These are phyloP conservation scores for Lasaia peninsularis DNA, from an alignment of 1,140 invertebrate genomes.

Conservation along the genomic window DNA sequence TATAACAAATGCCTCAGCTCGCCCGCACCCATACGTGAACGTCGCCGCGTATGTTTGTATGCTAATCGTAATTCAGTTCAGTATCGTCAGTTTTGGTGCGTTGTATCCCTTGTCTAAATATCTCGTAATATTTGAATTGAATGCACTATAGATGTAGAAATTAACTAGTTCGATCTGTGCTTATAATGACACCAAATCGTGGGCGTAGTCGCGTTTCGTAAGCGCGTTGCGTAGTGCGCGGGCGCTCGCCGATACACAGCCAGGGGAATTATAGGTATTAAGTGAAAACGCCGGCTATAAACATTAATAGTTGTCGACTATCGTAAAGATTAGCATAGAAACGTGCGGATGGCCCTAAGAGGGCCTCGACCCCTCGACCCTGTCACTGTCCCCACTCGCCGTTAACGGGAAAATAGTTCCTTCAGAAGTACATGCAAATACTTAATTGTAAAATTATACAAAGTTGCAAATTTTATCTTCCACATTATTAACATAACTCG, in stretches of 20 bases:
- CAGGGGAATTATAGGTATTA: slow-evolving; percentile 51
- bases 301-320: slow-evolving; percentile 65
- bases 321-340: slow-evolving; percentile 71
- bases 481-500: slow-evolving; percentile 10
- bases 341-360: slow-evolving; percentile 57
- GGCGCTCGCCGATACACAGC: slow-evolving; percentile 34
- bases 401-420: slow-evolving; percentile 54
- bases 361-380: slow-evolving; percentile 65
- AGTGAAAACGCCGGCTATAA: slow-evolving; percentile 58
- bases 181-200: slow-evolving; percentile 43
- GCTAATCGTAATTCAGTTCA: slow-evolving; percentile 57
- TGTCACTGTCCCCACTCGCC: slow-evolving; percentile 59
- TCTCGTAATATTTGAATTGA: slow-evolving; percentile 75
- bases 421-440: slow-evolving; percentile 13
- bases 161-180: slow-evolving; percentile 62
- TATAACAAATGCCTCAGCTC: slow-evolving; percentile 65
- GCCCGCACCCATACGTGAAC: slow-evolving; percentile 64
- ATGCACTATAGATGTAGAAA: slow-evolving; percentile 70
- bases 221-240: slow-evolving; percentile 52
- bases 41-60: slow-evolving; percentile 70
- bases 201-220: slow-evolving; percentile 64
- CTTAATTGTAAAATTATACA: slow-evolving; percentile 18
- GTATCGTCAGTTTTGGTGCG: slow-evolving; percentile 64
- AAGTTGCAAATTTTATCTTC: slow-evolving; percentile 11
- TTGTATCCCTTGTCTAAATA: slow-evolving; percentile 73